Evolutionary conservation across 2,888 invertebrate genomes (phyloP).

Genomic region (Perithous albicinctus): DNA sequence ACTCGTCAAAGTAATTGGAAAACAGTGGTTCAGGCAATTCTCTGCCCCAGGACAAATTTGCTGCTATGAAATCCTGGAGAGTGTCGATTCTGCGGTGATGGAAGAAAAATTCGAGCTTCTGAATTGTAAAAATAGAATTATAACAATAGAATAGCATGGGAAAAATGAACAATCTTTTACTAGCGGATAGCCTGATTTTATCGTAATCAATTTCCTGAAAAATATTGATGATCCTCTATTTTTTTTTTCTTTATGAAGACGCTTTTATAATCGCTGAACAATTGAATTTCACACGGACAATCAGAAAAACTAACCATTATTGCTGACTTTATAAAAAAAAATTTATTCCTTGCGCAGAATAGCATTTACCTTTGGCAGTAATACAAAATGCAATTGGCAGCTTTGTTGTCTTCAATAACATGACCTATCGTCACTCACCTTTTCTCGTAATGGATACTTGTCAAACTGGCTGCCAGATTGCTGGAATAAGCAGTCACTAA

Average conservation of each 20-base stretch:
- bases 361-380: too few relatives aligned
- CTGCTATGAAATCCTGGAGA: slow-evolving; percentile 75
- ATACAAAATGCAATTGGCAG: too few relatives aligned
- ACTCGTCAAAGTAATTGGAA: slow-evolving; percentile 72
- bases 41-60: slow-evolving; percentile 79
- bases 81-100: slow-evolving; percentile 76
- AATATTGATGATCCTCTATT: too few relatives aligned
- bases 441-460: slow-evolving; percentile 76
- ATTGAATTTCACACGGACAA: too few relatives aligned
- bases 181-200: too few relatives aligned
- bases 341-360: too few relatives aligned
- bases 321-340: too few relatives aligned
- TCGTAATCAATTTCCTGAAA: too few relatives aligned
- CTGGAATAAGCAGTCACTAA: slow-evolving; percentile 79
- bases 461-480: slow-evolving; percentile 79
- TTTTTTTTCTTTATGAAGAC: too few relatives aligned
- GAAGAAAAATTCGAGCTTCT: background rate
- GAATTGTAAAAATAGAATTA: background rate
- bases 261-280: too few relatives aligned
- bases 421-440: slow-evolving; percentile 70
- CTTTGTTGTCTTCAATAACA: background rate
- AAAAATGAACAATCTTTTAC: background rate
- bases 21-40: slow-evolving; percentile 51
- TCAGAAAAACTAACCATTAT: too few relatives aligned
- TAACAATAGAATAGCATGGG: background rate